A percentile compares a stretch with the other conserved stretches of the same genome.
Conservation (phyloP, 2,113 vertebrate species). For the Grantiella picta region DNA sequence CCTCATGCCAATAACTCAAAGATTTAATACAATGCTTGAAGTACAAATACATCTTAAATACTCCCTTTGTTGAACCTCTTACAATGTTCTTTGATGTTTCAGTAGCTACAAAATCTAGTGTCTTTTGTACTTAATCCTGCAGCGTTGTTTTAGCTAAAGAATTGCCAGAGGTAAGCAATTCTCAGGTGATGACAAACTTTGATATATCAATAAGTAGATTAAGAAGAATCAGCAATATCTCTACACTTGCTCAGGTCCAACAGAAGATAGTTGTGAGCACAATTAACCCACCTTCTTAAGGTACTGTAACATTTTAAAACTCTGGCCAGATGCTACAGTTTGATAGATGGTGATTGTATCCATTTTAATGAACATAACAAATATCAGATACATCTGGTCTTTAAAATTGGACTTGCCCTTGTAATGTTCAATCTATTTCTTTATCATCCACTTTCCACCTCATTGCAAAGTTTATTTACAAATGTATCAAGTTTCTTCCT, state of each 20-base stretch:
- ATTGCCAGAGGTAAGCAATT: neutral
- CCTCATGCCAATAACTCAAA: neutral
- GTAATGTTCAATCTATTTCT: neutral
- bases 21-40: neutral
- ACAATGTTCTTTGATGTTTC: neutral
- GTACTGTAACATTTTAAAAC: neutral
- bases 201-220: neutral
- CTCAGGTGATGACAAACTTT: neutral
- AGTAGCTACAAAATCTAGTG: neutral
- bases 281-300: neutral
- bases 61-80: neutral
- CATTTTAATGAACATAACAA: neutral
- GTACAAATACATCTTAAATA: neutral
- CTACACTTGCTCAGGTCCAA: neutral
- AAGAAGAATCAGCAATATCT: neutral
- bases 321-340: neutral
- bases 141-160: neutral
- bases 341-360: neutral
- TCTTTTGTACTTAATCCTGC: neutral
- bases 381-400: neutral
- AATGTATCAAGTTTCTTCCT: neutral
- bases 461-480: neutral
- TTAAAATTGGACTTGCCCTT: neutral
- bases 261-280: neutral
- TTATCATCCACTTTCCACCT: neutral